Base-by-base conservation (phyloP, 2,888 invertebrate genomes). In the Aethes cnicana region DNA sequence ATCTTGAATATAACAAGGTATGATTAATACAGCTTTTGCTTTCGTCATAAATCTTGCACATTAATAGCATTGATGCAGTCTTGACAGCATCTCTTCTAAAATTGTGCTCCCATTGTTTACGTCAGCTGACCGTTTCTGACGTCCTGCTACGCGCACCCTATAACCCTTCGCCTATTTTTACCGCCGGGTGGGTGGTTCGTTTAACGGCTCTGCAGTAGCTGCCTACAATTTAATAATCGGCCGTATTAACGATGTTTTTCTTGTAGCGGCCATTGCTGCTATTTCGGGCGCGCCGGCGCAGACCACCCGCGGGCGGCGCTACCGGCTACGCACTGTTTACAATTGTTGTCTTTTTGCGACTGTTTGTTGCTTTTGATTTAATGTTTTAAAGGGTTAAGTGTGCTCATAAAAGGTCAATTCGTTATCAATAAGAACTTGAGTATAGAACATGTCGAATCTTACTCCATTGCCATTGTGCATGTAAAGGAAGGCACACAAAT, bases 191-290 rank as follows among this genome's bases (percentile, higher is more conserved):
- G 88, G 87, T 87, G 87, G 87, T 71, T 66, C 68, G 62, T 75
- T 87, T 88, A 77, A 86, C 77, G 62, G 68, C 68, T 70, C 66
- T 64, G 66, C 85, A 81, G 82, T 84, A 87, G 88, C 85, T 77
- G 81, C 70, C 78, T 80, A 75, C 76, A 74, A 81, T 85, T 79
- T 84, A 83, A 85, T 84, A 86, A 83, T 81, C 83, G 64, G 69
- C 61, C 61, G 62, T 77, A 78, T 84, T 82, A 84, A 87, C 84
- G 79, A 84, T 84, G 87, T 86, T 88, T 86, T 87, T 84, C 84
- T 82, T 85, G 77, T 75, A 76, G 74, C 77, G 69, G 74, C 69
- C 65, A 71, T 72, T 66, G 71, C 62, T 63, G 77, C 75, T 87
- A 88, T 88, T 88, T 86, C 62, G 69, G 84, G 74, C 72, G 72